These are phyloP conservation scores for Amphipoea oculea DNA, from an alignment of 2,888 invertebrate genomes.

Conservation along the genomic window DNA sequence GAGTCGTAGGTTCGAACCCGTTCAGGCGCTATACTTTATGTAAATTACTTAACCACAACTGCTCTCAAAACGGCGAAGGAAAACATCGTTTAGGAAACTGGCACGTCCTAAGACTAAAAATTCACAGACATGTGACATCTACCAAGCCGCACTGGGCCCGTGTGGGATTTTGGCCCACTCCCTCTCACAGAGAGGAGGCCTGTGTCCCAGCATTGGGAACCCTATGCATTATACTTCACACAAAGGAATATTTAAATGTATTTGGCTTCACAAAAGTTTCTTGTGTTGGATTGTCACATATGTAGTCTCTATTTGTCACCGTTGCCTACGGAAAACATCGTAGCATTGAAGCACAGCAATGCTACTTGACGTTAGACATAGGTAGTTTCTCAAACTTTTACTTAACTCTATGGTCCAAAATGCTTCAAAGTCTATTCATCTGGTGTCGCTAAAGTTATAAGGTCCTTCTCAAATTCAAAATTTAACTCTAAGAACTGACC, in stretches of 20 bases:
- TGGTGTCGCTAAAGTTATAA: not conserved
- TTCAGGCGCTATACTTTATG: too few relatives aligned
- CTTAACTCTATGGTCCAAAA: not conserved
- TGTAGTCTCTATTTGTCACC: not conserved
- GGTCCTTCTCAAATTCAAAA: not conserved
- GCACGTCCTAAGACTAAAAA: too few relatives aligned
- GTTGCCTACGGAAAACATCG: too few relatives aligned
- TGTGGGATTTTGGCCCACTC: too few relatives aligned
- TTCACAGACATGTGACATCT: too few relatives aligned
- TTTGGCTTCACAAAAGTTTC: not conserved
- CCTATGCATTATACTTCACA: not conserved
- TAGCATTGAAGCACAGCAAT: not conserved
- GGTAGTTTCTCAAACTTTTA: not conserved
- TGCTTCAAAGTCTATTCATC: not conserved
- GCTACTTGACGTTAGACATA: not conserved
- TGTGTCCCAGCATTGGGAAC: too few relatives aligned
- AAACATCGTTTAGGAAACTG: too few relatives aligned
- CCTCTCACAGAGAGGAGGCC: too few relatives aligned
- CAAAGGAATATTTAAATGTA: not conserved
- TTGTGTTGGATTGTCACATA: not conserved
- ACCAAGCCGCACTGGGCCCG: too few relatives aligned
- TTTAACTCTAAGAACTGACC: conserved; percentile 68
- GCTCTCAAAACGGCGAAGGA: too few relatives aligned
- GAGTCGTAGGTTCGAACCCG: too few relatives aligned
- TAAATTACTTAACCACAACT: too few relatives aligned